phyloP scores from a whole-genome alignment of 64 coral and sea anemone species.

The Pachyseris speciosa region DNA sequence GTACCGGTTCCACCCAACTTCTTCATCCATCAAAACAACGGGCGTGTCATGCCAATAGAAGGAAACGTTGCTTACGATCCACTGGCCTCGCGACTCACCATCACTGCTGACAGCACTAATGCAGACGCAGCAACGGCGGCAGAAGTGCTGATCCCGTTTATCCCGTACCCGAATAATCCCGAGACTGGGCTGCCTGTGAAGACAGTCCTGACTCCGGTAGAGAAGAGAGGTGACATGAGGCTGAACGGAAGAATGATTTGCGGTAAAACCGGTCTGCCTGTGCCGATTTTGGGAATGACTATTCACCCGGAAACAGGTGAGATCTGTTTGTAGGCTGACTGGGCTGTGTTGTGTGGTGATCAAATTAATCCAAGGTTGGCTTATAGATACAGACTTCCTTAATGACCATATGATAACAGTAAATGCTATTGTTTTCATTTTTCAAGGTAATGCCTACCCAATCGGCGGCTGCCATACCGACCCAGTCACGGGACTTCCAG shows the following conservation, averaged over 20 bases:
- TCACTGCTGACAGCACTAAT: conserved; percentile 89
- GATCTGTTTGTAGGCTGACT: neutral
- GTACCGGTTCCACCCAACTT: conserved; percentile 89
- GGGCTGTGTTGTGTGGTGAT: neutral
- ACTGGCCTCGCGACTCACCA: conserved; percentile 79
- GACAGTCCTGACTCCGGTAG: conserved; percentile 62
- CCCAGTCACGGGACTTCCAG: conserved; percentile 89
- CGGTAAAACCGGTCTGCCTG: conserved; percentile 89
- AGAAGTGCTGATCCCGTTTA: conserved; percentile 88
- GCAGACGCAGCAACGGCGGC: conserved; percentile 80
- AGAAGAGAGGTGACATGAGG: conserved; percentile 90
- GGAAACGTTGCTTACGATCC: conserved; percentile 95
- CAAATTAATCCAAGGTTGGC: neutral
- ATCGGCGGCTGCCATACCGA: conserved; percentile 92
- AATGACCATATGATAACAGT: no score
- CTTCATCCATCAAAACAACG: conserved; percentile 89
- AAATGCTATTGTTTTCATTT: neutral
- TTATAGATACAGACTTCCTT: no score
- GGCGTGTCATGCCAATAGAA: conserved; percentile 93
- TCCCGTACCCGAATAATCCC: conserved; percentile 95
- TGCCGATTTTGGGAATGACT: conserved; percentile 95
- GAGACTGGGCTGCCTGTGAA: conserved; percentile 89
- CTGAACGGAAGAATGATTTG: conserved; percentile 81
- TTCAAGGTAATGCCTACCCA: conserved; percentile 86
- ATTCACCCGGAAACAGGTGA: conserved; percentile 95